These are phyloP conservation scores for Drosophila lini DNA, from an alignment of 1,140 invertebrate genomes.

Conservation along the genomic window DNA sequence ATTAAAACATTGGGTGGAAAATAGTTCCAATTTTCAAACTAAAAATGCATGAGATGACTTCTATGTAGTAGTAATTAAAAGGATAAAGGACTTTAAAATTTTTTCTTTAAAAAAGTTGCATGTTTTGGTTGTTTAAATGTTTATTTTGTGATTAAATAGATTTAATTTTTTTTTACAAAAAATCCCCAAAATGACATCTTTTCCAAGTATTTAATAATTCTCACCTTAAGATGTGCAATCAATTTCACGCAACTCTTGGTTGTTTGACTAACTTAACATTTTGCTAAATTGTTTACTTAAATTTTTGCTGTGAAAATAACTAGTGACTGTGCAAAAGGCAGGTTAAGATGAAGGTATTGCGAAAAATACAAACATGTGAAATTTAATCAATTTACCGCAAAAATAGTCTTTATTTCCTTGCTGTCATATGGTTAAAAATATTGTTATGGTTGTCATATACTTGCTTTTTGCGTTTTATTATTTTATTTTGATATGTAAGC, in stretches of 20 bases:
- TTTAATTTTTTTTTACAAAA: neutral
- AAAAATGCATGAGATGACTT: neutral
- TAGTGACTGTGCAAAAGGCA: neutral
- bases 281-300: conserved; percentile 7
- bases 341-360: neutral
- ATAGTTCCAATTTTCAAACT: neutral
- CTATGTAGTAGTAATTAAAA: neutral
- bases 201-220: neutral
- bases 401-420: conserved; percentile 20
- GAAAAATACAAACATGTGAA: conserved; percentile 1
- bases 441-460: conserved; percentile 17
- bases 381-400: conserved; percentile 18
- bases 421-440: conserved; percentile 34
- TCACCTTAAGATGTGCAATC: neutral
- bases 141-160: neutral
- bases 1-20: conserved; percentile 25
- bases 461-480: conserved; percentile 41
- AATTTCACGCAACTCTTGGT: conserved; percentile 1
- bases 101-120: no score
- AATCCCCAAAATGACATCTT: neutral
- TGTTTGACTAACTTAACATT: neutral
- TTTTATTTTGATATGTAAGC: conserved; percentile 55
- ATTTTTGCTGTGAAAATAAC: neutral
- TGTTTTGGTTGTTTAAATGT: neutral
- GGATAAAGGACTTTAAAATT: neutral